Base-by-base conservation (phyloP, 2,888 invertebrate genomes). In the Oxyteleia sp. region DNA sequence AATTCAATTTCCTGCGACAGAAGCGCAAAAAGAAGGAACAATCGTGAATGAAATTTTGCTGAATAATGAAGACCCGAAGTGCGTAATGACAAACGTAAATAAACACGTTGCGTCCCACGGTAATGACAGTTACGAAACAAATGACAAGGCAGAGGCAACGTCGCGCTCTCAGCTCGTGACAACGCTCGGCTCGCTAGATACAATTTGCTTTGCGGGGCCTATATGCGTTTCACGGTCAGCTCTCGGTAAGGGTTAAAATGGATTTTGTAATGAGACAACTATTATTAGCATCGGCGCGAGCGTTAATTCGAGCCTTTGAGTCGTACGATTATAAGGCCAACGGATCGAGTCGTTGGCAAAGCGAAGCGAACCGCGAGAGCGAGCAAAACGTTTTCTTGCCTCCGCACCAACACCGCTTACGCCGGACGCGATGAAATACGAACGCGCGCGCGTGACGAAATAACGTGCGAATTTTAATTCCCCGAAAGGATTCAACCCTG, bases 301-400 rank as follows among this genome's bases (percentile, higher is more conserved):
- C 84, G 84, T 85, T 86, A 86, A 85, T 87, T 86, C 59, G 71
- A 69, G 82, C 69, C 82, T 83, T 81, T 75, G n/a, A 68, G 71
- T 63, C 81, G 79, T 63, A 53, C 78, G 79, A 81, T 82, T 85
- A 76, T 80, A 80, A 85, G 85, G 82, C 85, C 76, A 83, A 69
- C 76, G 29, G 72, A 79, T 80, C 61, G 83, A 86, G 88, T 87
- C 90, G 90, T 90, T 90, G 89, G 85, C 82, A 78, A 82, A 82
- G 78, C 82, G 80, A 78, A 82, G 88, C 80, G 84, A 87, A 88
- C 85, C 85, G 63, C 72, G 81, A 80, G 55, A 71, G 79, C 78
- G 75, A n/a, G 87, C 75, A 85, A 87, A 88, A 86, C 51, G 74
- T 79, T 83, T 82, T 84, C 82, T 83, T 84, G 87, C 86, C 85